A percentile compares a stretch with the other conserved stretches of the same genome.
These are phyloP conservation scores for Leucoptera coffeella DNA, from an alignment of 2,888 invertebrate species.

Conservation along the genomic window DNA sequence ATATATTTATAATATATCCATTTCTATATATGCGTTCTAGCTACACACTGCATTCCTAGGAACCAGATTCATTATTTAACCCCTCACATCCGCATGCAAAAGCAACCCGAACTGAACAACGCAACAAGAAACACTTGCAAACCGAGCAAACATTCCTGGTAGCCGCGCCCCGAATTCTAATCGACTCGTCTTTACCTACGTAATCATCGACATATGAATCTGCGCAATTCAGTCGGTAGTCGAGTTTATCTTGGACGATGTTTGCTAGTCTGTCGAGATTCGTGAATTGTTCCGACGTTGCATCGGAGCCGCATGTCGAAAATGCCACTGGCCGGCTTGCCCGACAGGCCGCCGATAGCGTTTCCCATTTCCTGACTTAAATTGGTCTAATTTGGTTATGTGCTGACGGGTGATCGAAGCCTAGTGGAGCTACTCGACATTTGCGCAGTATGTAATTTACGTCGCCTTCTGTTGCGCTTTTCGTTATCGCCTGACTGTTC, in stretches of 20 bases:
- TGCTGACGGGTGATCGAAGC: constrained; percentile 42
- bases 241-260: constrained; percentile 46
- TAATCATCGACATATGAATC: constrained; percentile 39
- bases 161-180: too few relatives aligned
- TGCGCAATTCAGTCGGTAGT: constrained; percentile 50
- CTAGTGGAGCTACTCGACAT: constrained; percentile 21
- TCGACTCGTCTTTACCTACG: too few relatives aligned
- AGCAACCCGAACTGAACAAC: too few relatives aligned
- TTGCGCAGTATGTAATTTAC: constrained; percentile 17
- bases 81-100: too few relatives aligned
- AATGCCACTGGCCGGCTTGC: constrained; percentile 29
- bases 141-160: too few relatives aligned
- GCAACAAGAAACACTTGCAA: too few relatives aligned
- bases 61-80: too few relatives aligned
- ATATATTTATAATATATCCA: too few relatives aligned
- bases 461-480: neutral
- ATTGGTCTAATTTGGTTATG: constrained; percentile 52
- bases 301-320: constrained; percentile 42
- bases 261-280: constrained; percentile 46
- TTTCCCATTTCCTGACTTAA: constrained; percentile 52
- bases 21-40: too few relatives aligned
- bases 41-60: too few relatives aligned
- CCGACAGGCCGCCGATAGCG: constrained; percentile 12
- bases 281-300: constrained; percentile 46
- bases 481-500: constrained; percentile 37